Evolutionary conservation across 2,113 vertebrate species (phyloP), one percentile per base, ranked within the genome.

Genomic region (Pachyramphus minor): DNA sequence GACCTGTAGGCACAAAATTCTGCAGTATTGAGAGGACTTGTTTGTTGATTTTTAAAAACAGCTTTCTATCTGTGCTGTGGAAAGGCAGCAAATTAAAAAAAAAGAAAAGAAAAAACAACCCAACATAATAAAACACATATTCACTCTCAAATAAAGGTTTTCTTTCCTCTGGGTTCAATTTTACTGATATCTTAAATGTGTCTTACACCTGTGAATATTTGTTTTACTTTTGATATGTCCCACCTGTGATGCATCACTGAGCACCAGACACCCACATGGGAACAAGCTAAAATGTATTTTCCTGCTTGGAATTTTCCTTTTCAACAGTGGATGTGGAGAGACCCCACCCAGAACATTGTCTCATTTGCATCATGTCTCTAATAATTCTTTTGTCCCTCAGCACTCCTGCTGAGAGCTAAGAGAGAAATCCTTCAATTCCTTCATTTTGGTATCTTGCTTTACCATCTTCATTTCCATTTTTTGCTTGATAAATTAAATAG

Each of bases 401-500:
- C 85, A 64, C 63, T 93, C 79, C 83, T 88, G 76, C 88, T 90
- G 82, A 92, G 93, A 72, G 68, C 69, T 81, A 24, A 49, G 58
- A 66, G 58, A 96, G 53, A 94, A 94, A 95, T 87, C 69, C 37
- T 87, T 33, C 17, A 0, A 75, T 93, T 95, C 66, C 66, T 89
- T 95, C 93, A 72, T 89, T 92, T 93, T 93, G 77, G 60, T 96
- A 94, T 95, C 95, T 94, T 73, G 66, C 89, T 93, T 90, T 95
- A 67, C 85, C 44, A 95, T 95, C 95, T 96, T 95, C 52, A 93
- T 96, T 96, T 96, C 83, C 87, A 84, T 96, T 90, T 95, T 89
- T 95, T 88, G 49, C 80, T 95, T 94, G 92, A 94, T 97, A 95
- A 96, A 95, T 93, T 95, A 96, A 95, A 92, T 92, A 95, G 95